Percentiles rank a stretch among this genome's conserved stretches.
Evolutionary conservation across 2,113 vertebrate species (phyloP).

Genomic region (Catagonus wagneri): DNA sequence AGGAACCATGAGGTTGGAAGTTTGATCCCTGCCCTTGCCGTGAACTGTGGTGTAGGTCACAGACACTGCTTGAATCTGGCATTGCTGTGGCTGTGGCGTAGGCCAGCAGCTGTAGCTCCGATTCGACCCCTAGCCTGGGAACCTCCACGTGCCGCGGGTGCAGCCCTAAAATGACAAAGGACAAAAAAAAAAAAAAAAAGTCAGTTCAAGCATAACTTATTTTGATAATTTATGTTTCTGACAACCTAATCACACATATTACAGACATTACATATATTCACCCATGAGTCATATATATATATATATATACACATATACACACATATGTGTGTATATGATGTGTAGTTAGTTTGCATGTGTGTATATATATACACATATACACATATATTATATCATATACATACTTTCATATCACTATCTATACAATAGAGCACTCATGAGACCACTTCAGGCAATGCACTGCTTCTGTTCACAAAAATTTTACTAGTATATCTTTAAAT

Average conservation of each 20-base stretch:
- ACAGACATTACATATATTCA: not conserved
- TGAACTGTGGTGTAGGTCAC: too few relatives aligned
- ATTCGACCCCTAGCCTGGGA: too few relatives aligned
- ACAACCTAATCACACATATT: not conserved
- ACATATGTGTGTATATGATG: not conserved
- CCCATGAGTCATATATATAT: not conserved
- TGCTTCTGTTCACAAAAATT: not conserved
- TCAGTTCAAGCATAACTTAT: not conserved
- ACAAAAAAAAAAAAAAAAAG: too few relatives aligned
- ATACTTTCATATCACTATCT: not conserved
- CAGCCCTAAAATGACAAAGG: too few relatives aligned
- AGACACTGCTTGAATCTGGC: too few relatives aligned
- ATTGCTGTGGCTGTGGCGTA: too few relatives aligned
- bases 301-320: too few relatives aligned
- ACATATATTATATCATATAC: not conserved
- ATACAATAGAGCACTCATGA: not conserved
- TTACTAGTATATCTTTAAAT: not conserved
- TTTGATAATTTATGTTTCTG: slow-evolving; percentile 22
- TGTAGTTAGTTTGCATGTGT: not conserved
- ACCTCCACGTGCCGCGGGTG: too few relatives aligned
- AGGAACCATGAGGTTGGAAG: too few relatives aligned
- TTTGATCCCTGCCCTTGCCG: too few relatives aligned
- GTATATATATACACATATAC: not conserved
- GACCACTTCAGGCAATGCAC: not conserved
- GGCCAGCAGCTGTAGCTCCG: too few relatives aligned